These are phyloP conservation scores for Oscheius sp. DNA, from an alignment of 2,888 invertebrate species.

Conservation along the genomic window DNA sequence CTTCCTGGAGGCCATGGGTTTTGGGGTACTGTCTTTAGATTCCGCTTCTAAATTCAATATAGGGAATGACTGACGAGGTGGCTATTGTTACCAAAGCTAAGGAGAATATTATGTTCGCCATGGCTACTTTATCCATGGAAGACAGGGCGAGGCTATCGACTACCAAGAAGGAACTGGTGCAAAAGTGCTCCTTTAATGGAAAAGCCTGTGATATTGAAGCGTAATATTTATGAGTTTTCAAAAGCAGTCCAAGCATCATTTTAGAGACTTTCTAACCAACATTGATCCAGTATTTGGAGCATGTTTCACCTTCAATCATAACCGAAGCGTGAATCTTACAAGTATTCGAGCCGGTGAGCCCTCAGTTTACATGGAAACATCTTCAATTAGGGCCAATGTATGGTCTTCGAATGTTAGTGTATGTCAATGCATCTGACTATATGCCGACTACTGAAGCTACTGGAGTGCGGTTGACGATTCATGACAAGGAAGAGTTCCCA, in stretches of 20 bases:
- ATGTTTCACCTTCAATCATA: slow-evolving; percentile 69
- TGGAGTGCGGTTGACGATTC: slow-evolving; percentile 69
- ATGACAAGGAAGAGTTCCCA: slow-evolving; percentile 71
- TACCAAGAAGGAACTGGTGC: slow-evolving; percentile 70
- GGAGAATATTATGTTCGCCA: slow-evolving; percentile 72
- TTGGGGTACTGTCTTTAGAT: slow-evolving; percentile 47
- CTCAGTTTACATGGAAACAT: neutral
- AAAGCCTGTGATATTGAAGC: slow-evolving; percentile 71
- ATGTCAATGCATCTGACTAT: slow-evolving; percentile 69
- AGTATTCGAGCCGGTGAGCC: slow-evolving; percentile 64
- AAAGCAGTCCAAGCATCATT: neutral
- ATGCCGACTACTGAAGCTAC: slow-evolving; percentile 71
- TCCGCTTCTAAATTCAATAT: neutral
- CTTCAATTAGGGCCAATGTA: slow-evolving; percentile 67
- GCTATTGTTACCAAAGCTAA: slow-evolving; percentile 73
- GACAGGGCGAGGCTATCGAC: slow-evolving; percentile 64
- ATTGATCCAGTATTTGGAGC: slow-evolving; percentile 69
- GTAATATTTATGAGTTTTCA: slow-evolving; percentile 45
- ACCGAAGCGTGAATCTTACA: slow-evolving; percentile 59
- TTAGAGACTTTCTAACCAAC: slow-evolving; percentile 66
- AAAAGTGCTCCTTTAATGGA: slow-evolving; percentile 72
- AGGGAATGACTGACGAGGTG: slow-evolving; percentile 73
- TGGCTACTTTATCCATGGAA: slow-evolving; percentile 66
- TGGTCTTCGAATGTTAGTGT: slow-evolving; percentile 69
- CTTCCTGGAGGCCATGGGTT: slow-evolving; percentile 71